phyloP scores from a whole-genome alignment of 2,888 invertebrate genomes.

The Pristionchus exspectatus region DNA sequence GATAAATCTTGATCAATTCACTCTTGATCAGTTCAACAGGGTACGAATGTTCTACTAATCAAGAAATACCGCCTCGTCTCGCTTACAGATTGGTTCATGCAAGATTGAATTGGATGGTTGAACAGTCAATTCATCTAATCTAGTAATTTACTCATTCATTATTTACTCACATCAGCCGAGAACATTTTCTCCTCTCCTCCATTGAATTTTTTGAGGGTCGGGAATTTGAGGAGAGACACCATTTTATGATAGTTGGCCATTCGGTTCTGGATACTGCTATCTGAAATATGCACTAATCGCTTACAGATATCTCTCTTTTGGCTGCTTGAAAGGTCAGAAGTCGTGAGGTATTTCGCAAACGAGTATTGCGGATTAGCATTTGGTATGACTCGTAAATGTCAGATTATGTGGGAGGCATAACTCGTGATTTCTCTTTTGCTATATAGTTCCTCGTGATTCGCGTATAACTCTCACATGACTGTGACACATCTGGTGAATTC shows the following conservation, averaged over 20 bases:
- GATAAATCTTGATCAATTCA: no score
- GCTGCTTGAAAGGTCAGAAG: no score
- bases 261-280: slow-evolving; percentile 70
- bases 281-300: slow-evolving; percentile 58
- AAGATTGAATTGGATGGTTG: no score
- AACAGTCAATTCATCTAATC: no score
- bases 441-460: neutral
- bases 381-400: neutral
- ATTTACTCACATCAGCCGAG: slow-evolving; percentile 63
- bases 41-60: no score
- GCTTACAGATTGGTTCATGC: no score
- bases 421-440: no score
- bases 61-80: no score
- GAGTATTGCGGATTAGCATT: neutral
- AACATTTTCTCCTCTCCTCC: slow-evolving; percentile 62
- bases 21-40: no score
- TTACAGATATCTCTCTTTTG: neutral
- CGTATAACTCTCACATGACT: no score
- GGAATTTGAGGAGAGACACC: slow-evolving; percentile 61
- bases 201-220: slow-evolving; percentile 59
- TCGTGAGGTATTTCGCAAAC: neutral
- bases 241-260: slow-evolving; percentile 74
- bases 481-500: no score
- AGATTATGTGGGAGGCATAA: neutral
- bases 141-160: neutral